These are phyloP conservation scores for Ceriagrion tenellum DNA, from an alignment of 2,888 invertebrate species.

Conservation along the genomic window DNA sequence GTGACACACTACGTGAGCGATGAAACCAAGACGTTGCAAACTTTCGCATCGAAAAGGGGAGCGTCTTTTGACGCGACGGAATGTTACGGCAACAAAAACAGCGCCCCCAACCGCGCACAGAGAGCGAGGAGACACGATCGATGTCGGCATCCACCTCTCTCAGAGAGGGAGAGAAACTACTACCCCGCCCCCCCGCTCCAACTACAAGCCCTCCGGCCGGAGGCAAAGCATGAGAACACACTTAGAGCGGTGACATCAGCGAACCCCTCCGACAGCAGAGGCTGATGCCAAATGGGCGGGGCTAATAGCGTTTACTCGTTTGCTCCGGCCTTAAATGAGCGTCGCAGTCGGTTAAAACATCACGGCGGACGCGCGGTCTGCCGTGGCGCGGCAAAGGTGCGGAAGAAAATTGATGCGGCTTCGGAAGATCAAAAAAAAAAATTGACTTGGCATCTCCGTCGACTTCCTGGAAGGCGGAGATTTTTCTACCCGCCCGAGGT, in stretches of 20 bases:
- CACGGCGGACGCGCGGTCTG: neutral
- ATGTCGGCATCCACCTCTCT: neutral
- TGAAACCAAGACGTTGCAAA: neutral
- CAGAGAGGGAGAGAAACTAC: too few relatives aligned
- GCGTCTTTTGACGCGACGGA: neutral
- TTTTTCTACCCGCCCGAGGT: too few relatives aligned
- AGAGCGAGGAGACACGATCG: neutral
- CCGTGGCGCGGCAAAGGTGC: neutral
- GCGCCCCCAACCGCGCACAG: neutral
- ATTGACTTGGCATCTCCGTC: too few relatives aligned
- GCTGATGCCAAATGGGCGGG: neutral
- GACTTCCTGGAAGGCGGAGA: too few relatives aligned
- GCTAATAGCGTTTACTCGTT: slow-evolving; percentile 52
- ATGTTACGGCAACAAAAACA: neutral
- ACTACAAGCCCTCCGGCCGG: neutral
- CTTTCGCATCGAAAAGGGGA: neutral
- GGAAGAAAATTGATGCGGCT: neutral
- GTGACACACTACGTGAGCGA: neutral
- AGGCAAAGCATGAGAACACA: slow-evolving; percentile 26
- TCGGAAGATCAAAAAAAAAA: neutral
- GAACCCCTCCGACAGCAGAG: neutral
- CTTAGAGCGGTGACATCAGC: neutral
- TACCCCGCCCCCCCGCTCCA: neutral
- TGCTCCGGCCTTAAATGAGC: neutral
- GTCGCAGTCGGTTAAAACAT: neutral